phyloP scores from a whole-genome alignment of 2,888 invertebrate species.

The Azorinus chamasolen region DNA sequence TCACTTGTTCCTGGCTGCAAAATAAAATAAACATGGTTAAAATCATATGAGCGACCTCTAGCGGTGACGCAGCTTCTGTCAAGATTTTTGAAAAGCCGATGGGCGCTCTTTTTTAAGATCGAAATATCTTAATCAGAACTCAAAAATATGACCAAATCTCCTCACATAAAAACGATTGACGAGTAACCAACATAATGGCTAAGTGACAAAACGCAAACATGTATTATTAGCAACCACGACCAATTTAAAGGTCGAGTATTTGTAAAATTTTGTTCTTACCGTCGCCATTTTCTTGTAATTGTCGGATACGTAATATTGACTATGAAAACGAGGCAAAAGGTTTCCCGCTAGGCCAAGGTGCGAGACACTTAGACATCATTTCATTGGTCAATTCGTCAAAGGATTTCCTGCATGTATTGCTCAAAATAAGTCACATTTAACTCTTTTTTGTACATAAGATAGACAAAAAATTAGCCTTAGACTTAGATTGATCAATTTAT shows the following conservation, averaged over 20 bases:
- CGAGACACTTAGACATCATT: slow-evolving; percentile 28
- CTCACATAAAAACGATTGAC: slow-evolving; percentile 31
- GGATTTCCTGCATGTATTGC: too few species aligned
- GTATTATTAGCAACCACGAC: background rate
- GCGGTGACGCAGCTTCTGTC: slow-evolving; percentile 46
- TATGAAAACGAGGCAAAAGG: slow-evolving; percentile 79
- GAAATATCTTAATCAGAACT: slow-evolving; percentile 28
- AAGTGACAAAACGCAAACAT: slow-evolving; percentile 22
- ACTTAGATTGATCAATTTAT: too few species aligned
- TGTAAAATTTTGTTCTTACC: slow-evolving; percentile 73
- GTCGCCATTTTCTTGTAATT: slow-evolving; percentile 85
- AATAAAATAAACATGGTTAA: slow-evolving; percentile 26
- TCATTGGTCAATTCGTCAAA: slow-evolving; percentile 61
- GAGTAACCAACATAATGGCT: slow-evolving; percentile 55
- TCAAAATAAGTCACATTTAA: background rate
- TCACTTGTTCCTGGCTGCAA: slow-evolving; percentile 80
- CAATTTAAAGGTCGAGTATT: slow-evolving; percentile 12
- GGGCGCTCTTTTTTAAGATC: slow-evolving; percentile 53
- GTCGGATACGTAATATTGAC: slow-evolving; percentile 76
- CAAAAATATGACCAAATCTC: slow-evolving; percentile 12
- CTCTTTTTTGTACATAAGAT: background rate
- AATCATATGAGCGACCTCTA: too few species aligned
- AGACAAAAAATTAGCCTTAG: too few species aligned
- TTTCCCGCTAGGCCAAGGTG: slow-evolving; percentile 45
- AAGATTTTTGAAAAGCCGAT: slow-evolving; percentile 46